These are phyloP conservation scores for Macropodus opercularis DNA, from an alignment of 2,797 vertebrate genomes.

Conservation along the genomic window DNA sequence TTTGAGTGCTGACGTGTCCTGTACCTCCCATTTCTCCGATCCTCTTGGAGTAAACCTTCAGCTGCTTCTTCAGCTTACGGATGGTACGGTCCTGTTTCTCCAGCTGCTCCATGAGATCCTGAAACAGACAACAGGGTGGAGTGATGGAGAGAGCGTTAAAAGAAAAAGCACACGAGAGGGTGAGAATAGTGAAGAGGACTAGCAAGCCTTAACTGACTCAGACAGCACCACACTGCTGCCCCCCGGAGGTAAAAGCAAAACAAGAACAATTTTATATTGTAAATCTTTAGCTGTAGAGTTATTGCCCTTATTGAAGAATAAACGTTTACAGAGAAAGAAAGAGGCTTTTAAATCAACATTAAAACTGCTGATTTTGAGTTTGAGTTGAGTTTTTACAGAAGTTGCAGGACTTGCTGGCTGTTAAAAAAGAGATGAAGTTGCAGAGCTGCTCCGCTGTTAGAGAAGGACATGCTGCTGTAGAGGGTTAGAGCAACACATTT, in stretches of 20 bases:
- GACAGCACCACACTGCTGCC: constrained; percentile 8
- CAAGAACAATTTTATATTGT: no score
- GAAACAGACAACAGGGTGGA: constrained; percentile 22
- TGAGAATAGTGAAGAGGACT: constrained; percentile 24
- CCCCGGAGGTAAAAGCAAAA: constrained; percentile 28
- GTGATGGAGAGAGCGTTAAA: constrained; percentile 10
- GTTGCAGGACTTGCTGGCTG: constrained; percentile 47
- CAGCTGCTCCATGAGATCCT: constrained; percentile 98
- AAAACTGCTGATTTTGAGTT: constrained; percentile 46
- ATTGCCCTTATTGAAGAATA: no score
- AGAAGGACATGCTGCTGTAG: constrained; percentile 50
- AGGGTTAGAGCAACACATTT: constrained; percentile 56
- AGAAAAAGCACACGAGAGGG: constrained; percentile 19
- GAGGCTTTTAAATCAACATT: constrained; percentile 17
- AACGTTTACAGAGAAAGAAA: constrained; percentile 5
- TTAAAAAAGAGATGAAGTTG: constrained; percentile 71
- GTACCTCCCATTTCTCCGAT: constrained; percentile 97
- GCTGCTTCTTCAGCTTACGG: constrained; percentile 97
- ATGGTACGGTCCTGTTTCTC: constrained; percentile 98
- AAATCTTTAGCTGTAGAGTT: not conserved
- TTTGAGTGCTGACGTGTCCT: not conserved
- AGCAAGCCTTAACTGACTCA: constrained; percentile 1
- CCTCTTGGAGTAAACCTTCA: constrained; percentile 98
- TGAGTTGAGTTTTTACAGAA: constrained; percentile 74
- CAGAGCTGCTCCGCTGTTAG: constrained; percentile 42